phyloP scores from a whole-genome alignment of 2,888 invertebrate species.

The Neuroscelio doddi region DNA sequence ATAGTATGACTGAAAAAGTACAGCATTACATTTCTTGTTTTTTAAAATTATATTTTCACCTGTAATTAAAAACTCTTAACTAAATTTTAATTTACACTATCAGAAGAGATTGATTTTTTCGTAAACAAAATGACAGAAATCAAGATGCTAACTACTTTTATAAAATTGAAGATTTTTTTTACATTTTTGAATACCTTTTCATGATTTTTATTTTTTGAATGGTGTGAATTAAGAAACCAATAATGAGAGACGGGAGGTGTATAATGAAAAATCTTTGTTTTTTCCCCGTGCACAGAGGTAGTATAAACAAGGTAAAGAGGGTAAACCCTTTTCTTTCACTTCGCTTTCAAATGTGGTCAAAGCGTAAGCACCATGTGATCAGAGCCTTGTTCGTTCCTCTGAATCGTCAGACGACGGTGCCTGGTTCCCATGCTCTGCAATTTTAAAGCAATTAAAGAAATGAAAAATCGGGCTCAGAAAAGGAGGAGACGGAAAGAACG shows the following conservation, averaged over 20 bases:
- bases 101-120: neutral
- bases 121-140: no score
- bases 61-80: no score
- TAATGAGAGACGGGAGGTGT: slow-evolving; percentile 30
- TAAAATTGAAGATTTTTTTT: no score
- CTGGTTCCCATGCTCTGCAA: slow-evolving; percentile 46
- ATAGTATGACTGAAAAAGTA: no score
- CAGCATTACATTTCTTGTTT: no score
- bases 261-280: slow-evolving; percentile 34
- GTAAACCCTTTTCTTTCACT: slow-evolving; percentile 33
- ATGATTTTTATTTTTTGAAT: neutral
- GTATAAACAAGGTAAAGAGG: slow-evolving; percentile 29
- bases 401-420: slow-evolving; percentile 38
- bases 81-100: no score
- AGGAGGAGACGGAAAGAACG: slow-evolving; percentile 13
- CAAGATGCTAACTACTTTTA: no score
- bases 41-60: no score
- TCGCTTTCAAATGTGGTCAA: slow-evolving; percentile 39
- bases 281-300: slow-evolving; percentile 7
- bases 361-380: slow-evolving; percentile 39
- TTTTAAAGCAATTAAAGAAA: slow-evolving; percentile 48
- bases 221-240: slow-evolving; percentile 7
- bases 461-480: slow-evolving; percentile 35
- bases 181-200: no score
- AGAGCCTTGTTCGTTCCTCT: slow-evolving; percentile 16